Percentiles rank a stretch among this genome's conserved stretches.
phyloP scores from a whole-genome alignment of 2,113 vertebrate species.

The Micromys minutus region DNA sequence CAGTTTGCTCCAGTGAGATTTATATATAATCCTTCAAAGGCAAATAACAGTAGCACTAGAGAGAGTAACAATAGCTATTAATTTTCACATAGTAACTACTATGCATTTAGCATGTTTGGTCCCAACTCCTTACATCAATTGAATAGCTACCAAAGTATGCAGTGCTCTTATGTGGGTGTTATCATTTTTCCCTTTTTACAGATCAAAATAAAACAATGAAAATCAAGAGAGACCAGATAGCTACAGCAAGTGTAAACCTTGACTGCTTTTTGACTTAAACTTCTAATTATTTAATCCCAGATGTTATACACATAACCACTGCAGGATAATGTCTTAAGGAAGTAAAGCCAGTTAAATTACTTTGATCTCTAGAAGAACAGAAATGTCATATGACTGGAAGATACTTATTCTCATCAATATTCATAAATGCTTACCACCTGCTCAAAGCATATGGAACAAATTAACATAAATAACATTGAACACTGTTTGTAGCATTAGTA shows the following conservation, averaged over 20 bases:
- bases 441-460: not conserved
- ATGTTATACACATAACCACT: not conserved
- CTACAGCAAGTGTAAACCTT: not conserved
- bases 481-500: not conserved
- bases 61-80: not conserved
- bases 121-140: not conserved
- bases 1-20: not conserved
- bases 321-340: not conserved
- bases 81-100: not conserved
- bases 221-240: not conserved
- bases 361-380: not conserved
- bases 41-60: not conserved
- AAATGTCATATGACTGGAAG: not conserved
- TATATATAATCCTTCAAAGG: not conserved
- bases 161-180: not conserved
- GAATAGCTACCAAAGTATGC: not conserved
- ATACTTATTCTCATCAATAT: constrained; percentile 10
- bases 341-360: not conserved
- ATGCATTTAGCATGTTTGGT: not conserved
- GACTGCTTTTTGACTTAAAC: not conserved
- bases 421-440: not conserved
- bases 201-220: not conserved
- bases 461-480: not conserved
- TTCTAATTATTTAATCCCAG: not conserved
- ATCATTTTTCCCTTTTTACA: constrained; percentile 4